Evolutionary conservation across 2,797 vertebrate genomes (phyloP), one percentile per base, ranked within the genome.

Genomic region (Myiotriccus ornatus): DNA sequence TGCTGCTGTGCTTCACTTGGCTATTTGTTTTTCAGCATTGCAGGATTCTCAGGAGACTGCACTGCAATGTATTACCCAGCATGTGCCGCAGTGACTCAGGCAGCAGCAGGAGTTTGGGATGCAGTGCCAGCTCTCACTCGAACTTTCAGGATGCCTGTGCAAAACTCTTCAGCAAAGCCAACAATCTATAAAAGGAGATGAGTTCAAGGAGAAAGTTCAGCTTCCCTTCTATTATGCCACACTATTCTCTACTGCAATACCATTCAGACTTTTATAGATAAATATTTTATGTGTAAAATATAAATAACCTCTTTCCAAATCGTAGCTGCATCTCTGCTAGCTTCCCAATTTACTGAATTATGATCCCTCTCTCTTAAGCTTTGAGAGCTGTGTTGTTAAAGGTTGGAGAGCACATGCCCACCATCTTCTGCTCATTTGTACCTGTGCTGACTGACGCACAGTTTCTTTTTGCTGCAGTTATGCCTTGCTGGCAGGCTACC

Each of bases 11-110:
- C 44, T 47, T 34, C 43, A 1, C 73, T 59, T 37, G 32, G 32
- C 82, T 62, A 5, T 68, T 77, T 85, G 92, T 35, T 93, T 64
- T 35, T 20, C 55, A 89, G 96, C 94, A 92, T 2, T 95, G 92
- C 94, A 94, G 93, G 89, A 77, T 12, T 60, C 82, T 64, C 84
- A 37, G 16, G 73, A 81, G 90, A 8, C 82, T 59, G 92, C 87
- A 75, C 91, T 89, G 93, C 91, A 90, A 89, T 67, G 3, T 1
- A n/a, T 43, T 41, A 70, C 73, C 87, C 89, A 91, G 89, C 79
- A 23, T 86, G 91, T 91, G 85, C 92, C 10, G 63, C 95, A 95
- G 10, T 96, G 94, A 96, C 89, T 96, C 94, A 93, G 92, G 49
- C 91, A 92, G 1, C 92, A 94, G 92, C 82, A 22, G 18, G 87